These are phyloP conservation scores for Hypselothyrea guttata DNA, from an alignment of 2,888 invertebrate species.

Conservation along the genomic window DNA sequence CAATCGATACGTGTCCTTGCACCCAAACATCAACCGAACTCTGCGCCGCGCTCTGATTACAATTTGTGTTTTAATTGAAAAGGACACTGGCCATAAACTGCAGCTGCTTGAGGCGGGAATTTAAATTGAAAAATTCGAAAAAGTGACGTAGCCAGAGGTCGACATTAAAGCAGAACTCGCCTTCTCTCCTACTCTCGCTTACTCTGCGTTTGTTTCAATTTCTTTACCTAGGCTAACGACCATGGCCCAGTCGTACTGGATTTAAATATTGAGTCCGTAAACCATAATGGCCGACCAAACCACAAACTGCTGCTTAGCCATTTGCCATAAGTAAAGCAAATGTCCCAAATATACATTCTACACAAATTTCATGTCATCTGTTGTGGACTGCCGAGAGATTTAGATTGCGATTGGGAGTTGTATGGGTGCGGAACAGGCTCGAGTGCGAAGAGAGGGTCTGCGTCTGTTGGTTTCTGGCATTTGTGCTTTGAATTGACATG, in stretches of 20 bases:
- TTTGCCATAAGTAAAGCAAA: conserved; percentile 26
- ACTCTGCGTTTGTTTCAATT: no score
- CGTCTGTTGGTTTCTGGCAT: conserved; percentile 9
- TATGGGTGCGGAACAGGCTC: no score
- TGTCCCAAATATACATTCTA: conserved; percentile 5
- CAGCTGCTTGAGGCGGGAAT: conserved; percentile 51
- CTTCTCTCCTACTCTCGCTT: not conserved
- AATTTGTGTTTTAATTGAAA: conserved; percentile 49
- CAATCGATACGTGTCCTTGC: conserved; percentile 32
- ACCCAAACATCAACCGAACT: conserved; percentile 10
- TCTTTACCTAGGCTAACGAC: not conserved
- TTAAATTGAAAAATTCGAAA: conserved; percentile 43
- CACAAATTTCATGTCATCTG: conserved; percentile 11
- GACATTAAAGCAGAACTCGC: conserved; percentile 30
- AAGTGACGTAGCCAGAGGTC: conserved; percentile 16
- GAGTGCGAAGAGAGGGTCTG: not conserved
- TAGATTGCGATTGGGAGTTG: not conserved
- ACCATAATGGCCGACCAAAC: conserved; percentile 33
- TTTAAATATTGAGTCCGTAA: conserved; percentile 19
- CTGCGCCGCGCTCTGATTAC: conserved; percentile 7
- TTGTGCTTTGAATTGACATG: conserved; percentile 36
- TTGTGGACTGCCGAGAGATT: conserved; percentile 6
- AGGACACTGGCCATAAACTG: conserved; percentile 39
- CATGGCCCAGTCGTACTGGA: not conserved
- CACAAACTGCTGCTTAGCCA: conserved; percentile 37